Conservation (phyloP, 2,888 invertebrate genomes). For the Choreutis nemorana region DNA sequence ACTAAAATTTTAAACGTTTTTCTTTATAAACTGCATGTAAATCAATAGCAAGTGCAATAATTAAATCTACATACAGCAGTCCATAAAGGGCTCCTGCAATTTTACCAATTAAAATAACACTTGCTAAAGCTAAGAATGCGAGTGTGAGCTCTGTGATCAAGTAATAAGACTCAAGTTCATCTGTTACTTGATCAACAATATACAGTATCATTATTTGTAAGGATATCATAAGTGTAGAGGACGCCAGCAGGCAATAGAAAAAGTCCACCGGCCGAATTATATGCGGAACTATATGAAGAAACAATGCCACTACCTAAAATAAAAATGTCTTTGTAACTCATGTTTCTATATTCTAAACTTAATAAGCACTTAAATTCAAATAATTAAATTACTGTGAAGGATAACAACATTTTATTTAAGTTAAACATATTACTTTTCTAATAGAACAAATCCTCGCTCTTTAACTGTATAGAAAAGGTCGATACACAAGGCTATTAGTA, state of each 20-base stretch:
- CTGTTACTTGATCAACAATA: constrained; percentile 48
- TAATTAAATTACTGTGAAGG: neutral
- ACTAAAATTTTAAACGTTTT: too few species aligned
- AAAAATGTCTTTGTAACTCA: constrained; percentile 21
- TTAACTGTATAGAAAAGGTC: constrained; percentile 37
- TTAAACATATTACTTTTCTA: neutral
- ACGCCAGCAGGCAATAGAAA: constrained; percentile 40
- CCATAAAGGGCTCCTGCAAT: constrained; percentile 41
- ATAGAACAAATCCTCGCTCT: constrained; percentile 31
- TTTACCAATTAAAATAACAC: constrained; percentile 25
- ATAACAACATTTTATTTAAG: neutral
- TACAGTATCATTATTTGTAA: constrained; percentile 43
- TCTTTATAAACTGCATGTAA: constrained; percentile 40
- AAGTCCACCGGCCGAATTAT: constrained; percentile 42
- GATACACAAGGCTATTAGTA: constrained; percentile 35
- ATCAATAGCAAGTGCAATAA: constrained; percentile 43
- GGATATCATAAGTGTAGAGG: constrained; percentile 50
- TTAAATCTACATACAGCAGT: constrained; percentile 43
- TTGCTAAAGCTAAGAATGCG: constrained; percentile 24
- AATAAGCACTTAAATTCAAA: neutral
- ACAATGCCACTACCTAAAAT: constrained; percentile 57
- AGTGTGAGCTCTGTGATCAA: constrained; percentile 27
- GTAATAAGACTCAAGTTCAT: constrained; percentile 47
- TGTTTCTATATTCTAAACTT: neutral
- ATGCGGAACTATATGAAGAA: constrained; percentile 49